Conservation (phyloP, 2,888 invertebrate species). For the Holacanthella duospinosa region DNA sequence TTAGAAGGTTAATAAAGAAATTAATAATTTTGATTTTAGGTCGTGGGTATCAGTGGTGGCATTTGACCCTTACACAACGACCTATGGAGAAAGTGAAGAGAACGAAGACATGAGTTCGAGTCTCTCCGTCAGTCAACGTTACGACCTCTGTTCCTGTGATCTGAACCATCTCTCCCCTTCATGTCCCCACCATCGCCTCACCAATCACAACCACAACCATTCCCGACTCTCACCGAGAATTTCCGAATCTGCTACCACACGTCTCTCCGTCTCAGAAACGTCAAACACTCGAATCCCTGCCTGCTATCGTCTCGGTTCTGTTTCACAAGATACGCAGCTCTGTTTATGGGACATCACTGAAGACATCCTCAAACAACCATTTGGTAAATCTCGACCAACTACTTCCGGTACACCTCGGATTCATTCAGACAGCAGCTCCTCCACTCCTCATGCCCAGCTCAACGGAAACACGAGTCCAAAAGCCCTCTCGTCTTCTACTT, state of each 20-base stretch:
- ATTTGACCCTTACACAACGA: conserved; percentile 76
- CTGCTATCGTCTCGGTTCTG: conserved; percentile 79
- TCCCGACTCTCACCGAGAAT: conserved; percentile 9
- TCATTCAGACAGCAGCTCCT: not conserved
- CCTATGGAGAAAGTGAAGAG: conserved; percentile 48
- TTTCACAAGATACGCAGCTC: conserved; percentile 94
- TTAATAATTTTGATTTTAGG: conserved; percentile 14
- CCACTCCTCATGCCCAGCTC: not conserved
- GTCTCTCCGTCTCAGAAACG: conserved; percentile 37
- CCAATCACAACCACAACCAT: not conserved
- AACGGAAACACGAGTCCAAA: not conserved
- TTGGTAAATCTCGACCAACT: conserved; percentile 11
- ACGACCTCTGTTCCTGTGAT: conserved; percentile 35
- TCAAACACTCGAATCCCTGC: conserved; percentile 40
- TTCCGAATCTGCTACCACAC: conserved; percentile 37
- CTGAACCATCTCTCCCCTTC: conserved; percentile 3
- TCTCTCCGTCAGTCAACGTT: not conserved
- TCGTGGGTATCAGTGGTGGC: conserved; percentile 95
- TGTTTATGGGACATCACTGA: conserved; percentile 98
- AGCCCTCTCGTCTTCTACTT: not conserved
- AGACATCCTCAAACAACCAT: conserved; percentile 59
- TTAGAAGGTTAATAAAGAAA: not conserved
- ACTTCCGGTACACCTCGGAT: not conserved
- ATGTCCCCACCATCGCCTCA: not conserved
- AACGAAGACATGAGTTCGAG: not conserved